Evolutionary conservation across 2,888 invertebrate genomes (phyloP), one percentile per base, ranked within the genome.

Genomic region (Tipula helvola): DNA sequence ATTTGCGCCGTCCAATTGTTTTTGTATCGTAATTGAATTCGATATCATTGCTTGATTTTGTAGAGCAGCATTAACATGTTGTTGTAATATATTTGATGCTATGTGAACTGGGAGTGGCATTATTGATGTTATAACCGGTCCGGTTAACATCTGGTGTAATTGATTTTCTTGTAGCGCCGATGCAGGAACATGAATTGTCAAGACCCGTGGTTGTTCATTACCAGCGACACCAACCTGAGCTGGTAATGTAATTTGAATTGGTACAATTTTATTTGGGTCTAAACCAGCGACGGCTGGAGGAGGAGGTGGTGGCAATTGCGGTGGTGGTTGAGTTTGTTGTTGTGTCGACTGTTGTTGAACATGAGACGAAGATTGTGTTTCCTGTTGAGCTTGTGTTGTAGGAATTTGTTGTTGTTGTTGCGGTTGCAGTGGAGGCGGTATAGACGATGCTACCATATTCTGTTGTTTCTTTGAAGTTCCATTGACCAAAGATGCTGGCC

Each of bases 111-210:
- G 97, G 89, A 98, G 93, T 89, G 96, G 95, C 94, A 97, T 96
- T 47, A 97, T 97, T 5, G 97, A 97, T 89, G 97, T 96, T 88
- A 97, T 97, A 86, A 97, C 95, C 86, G 97, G 96, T 57, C 97
- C 96, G 57, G 97, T 97, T 88, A 97, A 93, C 87, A 97, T 95
- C 90, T 91, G 94, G 88, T 94, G 94, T 18, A 94, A 90, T 89
- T 93, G 94, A 89, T 94, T 93, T 90, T 95, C 95, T 91, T 95
- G 95, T 86, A 97, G 93, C 41, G 97, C 96, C 12, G 96, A 95
- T 36, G 96, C 96, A 87, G 97, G 97, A 89, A 97, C 97, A 92
- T 97, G 97, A 90, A 97, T 97, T n/a, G 96, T 97, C 87, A 97
- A 94, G 84, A 96, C 94, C 88, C 97, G 94, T 88, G 91, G 90